Evolutionary conservation across 2,113 vertebrate genomes (phyloP).

Genomic region (Rhinolophus ferrumequinum): DNA sequence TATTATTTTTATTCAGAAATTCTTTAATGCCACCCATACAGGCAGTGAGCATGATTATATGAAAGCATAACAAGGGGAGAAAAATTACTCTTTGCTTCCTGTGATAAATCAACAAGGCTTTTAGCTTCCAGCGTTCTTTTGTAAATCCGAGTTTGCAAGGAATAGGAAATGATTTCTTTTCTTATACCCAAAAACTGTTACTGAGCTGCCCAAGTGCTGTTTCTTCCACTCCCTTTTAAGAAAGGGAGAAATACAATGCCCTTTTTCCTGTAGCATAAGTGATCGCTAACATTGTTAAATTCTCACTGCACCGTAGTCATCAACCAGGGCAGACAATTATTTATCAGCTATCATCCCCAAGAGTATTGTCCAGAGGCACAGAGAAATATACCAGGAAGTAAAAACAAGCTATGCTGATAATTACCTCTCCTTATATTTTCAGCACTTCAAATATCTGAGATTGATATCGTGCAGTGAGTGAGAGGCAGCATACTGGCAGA

Average conservation of each 20-base stretch:
- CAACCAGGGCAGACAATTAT: constrained; percentile 54
- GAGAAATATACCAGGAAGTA: neutral
- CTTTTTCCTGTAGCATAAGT: neutral
- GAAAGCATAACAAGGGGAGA: constrained; percentile 82
- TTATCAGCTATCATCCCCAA: constrained; percentile 25
- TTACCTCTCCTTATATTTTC: neutral
- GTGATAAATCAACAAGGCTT: constrained; percentile 83
- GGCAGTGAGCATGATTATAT: constrained; percentile 76
- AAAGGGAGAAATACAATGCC: neutral
- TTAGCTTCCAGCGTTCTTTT: constrained; percentile 75
- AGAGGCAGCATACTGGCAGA: neutral
- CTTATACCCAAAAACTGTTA: constrained; percentile 56
- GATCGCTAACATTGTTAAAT: constrained; percentile 53
- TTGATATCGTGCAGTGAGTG: neutral
- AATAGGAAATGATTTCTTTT: constrained; percentile 68
- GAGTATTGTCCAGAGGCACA: neutral
- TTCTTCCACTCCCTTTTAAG: constrained; percentile 58
- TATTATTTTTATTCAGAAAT: constrained; percentile 85
- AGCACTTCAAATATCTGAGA: neutral
- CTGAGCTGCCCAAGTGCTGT: constrained; percentile 50
- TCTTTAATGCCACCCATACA: constrained; percentile 80
- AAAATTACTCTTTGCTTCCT: constrained; percentile 83
- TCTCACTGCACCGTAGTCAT: constrained; percentile 41
- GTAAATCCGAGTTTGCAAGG: constrained; percentile 70
- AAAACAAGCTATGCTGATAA: neutral